A percentile compares a stretch with the other conserved stretches of the same genome.
phyloP scores from a whole-genome alignment of 2,113 vertebrate species.

The Mola mola region DNA sequence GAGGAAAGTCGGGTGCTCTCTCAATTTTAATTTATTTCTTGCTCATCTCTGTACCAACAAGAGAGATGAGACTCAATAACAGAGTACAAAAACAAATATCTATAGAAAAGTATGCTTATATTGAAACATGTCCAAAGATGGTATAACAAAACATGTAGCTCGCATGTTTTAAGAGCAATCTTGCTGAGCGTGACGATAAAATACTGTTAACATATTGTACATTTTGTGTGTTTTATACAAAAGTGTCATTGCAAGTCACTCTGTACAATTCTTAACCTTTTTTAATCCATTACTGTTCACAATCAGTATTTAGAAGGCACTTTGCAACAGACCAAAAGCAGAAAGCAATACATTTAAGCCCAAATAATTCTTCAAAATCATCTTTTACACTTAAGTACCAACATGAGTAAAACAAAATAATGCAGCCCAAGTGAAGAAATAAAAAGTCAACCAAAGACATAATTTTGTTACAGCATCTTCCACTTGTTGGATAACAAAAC shows the following conservation, averaged over 20 bases:
- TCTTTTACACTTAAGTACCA: slow-evolving; percentile 60
- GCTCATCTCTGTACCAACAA: slow-evolving; percentile 80
- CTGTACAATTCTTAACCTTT: slow-evolving; percentile 75
- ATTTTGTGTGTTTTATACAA: slow-evolving; percentile 81
- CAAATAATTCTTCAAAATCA: slow-evolving; percentile 42
- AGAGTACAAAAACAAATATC: slow-evolving; percentile 86
- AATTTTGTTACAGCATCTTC: slow-evolving; percentile 39
- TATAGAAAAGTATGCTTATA: slow-evolving; percentile 88
- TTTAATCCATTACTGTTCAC: slow-evolving; percentile 82
- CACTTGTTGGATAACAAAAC: slow-evolving; percentile 36
- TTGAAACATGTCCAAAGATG: slow-evolving; percentile 82
- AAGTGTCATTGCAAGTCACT: slow-evolving; percentile 81
- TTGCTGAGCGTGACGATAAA: slow-evolving; percentile 77
- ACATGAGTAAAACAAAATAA: slow-evolving; percentile 37
- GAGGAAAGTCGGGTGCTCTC: slow-evolving; percentile 37
- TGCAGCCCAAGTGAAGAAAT: slow-evolving; percentile 37
- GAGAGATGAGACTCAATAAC: slow-evolving; percentile 81
- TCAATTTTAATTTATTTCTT: slow-evolving; percentile 82
- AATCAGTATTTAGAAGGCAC: slow-evolving; percentile 87
- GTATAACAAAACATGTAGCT: slow-evolving; percentile 78
- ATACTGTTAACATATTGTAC: slow-evolving; percentile 82
- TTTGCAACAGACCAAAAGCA: slow-evolving; percentile 84
- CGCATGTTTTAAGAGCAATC: slow-evolving; percentile 76
- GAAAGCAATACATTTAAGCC: slow-evolving; percentile 62
- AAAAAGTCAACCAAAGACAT: slow-evolving; percentile 23